Conservation (phyloP, 2,797 vertebrate species). For the Rhinoraja longicauda region DNA sequence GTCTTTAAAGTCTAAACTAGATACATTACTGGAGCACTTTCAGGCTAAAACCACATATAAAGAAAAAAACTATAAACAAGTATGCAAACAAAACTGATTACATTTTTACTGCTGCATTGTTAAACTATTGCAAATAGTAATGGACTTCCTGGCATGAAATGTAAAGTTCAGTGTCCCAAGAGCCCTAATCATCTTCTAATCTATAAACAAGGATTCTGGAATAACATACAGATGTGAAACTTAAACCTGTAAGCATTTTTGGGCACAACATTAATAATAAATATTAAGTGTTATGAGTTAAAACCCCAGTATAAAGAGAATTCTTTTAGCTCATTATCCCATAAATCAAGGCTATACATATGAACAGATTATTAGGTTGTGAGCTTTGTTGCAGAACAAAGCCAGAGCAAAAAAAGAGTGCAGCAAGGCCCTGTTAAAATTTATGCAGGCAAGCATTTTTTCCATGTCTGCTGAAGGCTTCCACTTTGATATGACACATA, state of each 20-base stretch:
- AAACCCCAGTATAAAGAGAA: conserved; percentile 34
- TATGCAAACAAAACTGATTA: conserved; percentile 26
- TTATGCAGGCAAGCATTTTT: conserved; percentile 60
- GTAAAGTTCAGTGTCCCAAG: conserved; percentile 35
- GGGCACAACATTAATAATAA: conserved; percentile 39
- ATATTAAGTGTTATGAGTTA: conserved; percentile 38
- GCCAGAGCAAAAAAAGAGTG: conserved; percentile 24
- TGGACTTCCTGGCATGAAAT: conserved; percentile 38
- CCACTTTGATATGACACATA: conserved; percentile 76
- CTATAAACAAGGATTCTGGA: conserved; percentile 38
- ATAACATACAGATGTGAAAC: conserved; percentile 39
- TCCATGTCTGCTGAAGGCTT: conserved; percentile 53
- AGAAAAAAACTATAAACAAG: conserved; percentile 14
- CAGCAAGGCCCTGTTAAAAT: conserved; percentile 46
- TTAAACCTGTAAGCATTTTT: conserved; percentile 38
- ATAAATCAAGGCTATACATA: conserved; percentile 35
- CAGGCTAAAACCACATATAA: conserved; percentile 22
- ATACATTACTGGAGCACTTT: neutral
- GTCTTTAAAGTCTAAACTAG: conserved; percentile 18
- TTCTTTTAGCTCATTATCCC: conserved; percentile 39
- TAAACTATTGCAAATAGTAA: conserved; percentile 36
- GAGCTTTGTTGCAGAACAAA: conserved; percentile 39
- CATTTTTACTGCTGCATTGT: conserved; percentile 27
- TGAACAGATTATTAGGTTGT: conserved; percentile 37
- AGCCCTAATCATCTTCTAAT: conserved; percentile 32